Evolutionary conservation across 1,140 invertebrate genomes (phyloP), one percentile per base, ranked within the genome.

Genomic region (Platyscapa corneri): DNA sequence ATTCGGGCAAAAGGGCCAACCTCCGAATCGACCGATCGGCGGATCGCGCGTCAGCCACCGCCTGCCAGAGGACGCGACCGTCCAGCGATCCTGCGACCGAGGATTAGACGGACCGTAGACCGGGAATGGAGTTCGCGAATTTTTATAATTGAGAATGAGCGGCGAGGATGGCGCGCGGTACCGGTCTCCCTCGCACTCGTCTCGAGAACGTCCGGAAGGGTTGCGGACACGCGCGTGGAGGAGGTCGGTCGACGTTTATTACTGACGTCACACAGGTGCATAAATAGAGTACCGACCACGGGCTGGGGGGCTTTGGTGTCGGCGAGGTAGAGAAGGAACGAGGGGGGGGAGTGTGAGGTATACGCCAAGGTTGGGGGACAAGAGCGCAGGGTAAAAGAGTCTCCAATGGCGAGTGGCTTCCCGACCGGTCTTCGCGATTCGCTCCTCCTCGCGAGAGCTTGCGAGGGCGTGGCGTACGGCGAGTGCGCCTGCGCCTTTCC

Each of bases 181-280:
- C 77, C 77, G 60, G 65, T 79, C 34, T 79, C 32, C 8, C 20
- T 16, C n/a, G 20, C 12, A 16, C 39, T 72, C 32, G 76, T 14
- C 3, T 10, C 27, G n/a, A n/a, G n/a, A n/a, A n/a, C 37, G 34
- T 32, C 10, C 23, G 46, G 0, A 14, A 53, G 49, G 49, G 49
- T 53, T 53, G 49, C 2, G 49, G 49, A 18, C 49, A 2, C 8
- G 49, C 49, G 49, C 49, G 2, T 2, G 49, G 8, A 18, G 18
- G 72, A n/a, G 60, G 56, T 3, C 32, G 64, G 74, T 34, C 82
- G 56, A 84, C 87, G 86, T 82, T 89, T 87, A 91, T 91, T 87
- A 89, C 84, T 90, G 89, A 91, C 91, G 90, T 91, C 90, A 90
- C 85, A 85, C 90, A 91, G 90, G 91, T 91, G 90, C 88, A 91